Percentiles rank a stretch among this genome's conserved stretches.
Conservation (phyloP, 1,140 invertebrate genomes). For the Drosophila fuyamai region DNA sequence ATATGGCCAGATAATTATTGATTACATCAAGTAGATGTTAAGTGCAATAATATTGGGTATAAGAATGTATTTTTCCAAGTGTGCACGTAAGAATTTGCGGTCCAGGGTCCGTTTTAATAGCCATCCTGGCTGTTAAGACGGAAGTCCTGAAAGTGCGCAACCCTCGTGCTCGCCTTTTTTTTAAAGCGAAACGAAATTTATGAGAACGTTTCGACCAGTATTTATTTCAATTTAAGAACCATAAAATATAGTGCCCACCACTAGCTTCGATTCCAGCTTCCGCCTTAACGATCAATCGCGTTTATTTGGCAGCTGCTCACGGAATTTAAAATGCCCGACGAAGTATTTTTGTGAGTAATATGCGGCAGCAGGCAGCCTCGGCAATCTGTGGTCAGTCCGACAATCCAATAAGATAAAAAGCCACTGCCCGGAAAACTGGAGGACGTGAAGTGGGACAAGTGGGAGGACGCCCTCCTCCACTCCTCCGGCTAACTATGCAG, state of each 20-base stretch:
- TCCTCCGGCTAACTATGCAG: slow-evolving; percentile 59
- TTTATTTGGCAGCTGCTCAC: slow-evolving; percentile 64
- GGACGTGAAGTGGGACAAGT: neutral
- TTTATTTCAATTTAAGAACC: slow-evolving; percentile 8
- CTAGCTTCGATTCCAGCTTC: slow-evolving; percentile 21
- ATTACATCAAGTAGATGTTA: no score
- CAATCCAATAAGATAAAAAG: slow-evolving; percentile 76
- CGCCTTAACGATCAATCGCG: slow-evolving; percentile 64
- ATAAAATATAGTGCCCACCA: slow-evolving; percentile 19
- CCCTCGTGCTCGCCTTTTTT: neutral
- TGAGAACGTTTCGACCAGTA: neutral
- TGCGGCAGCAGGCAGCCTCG: slow-evolving; percentile 15
- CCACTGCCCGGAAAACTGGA: slow-evolving; percentile 16
- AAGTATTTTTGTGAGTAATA: slow-evolving; percentile 51
- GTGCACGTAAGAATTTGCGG: neutral
- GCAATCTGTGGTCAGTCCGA: slow-evolving; percentile 69
- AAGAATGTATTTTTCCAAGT: no score
- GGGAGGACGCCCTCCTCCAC: neutral
- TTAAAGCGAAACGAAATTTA: slow-evolving; percentile 9
- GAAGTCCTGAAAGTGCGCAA: slow-evolving; percentile 1
- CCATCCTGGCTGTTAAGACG: neutral
- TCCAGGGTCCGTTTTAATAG: neutral
- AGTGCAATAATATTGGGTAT: no score
- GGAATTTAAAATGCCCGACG: slow-evolving; percentile 69
- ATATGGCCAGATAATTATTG: no score